Base-by-base conservation (phyloP, 2,888 invertebrate genomes). In the Sphaeridia pumilis region DNA sequence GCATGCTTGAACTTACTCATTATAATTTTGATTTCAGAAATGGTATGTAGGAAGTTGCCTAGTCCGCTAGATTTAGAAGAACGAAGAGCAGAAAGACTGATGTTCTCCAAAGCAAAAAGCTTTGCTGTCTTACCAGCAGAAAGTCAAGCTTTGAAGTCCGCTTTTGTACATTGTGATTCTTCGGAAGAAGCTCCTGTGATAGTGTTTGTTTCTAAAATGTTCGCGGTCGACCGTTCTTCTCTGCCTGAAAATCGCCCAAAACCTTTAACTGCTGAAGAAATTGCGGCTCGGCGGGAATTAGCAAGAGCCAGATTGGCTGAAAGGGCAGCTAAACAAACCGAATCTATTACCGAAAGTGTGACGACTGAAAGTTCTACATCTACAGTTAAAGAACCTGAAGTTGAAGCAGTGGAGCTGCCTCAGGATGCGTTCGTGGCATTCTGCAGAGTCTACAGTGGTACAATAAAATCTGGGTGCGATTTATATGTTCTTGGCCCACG, bases 381-480 rank as follows among this genome's bases (percentile, higher is more conserved):
- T 17, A 5, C 7, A 38, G 17, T 5, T 14, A 5, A 14, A 17
- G 20, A 17, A 12, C 12, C 12, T 14, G 7, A 1, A 3, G 21
- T 17, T n/a, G 42, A 31, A 10, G 21, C 42, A 36, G 70, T 73
- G 36, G 60, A n/a, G n/a, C n/a, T 68, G 5, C 3, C 5, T 4
- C 41, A 42, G 45, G 78, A 81, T 56, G 79, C 79, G 38, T 85
- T 94, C 68, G 76, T 97, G 59, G 95, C 90, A 1, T 89, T 97
- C 73, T 92, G 92, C 20, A 78, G 95, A 67, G 78, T 97, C 28
- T 95, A 88, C 70, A 90, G 90, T 69, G 95, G 97, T 2, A 83
- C 78, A 49, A 70, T 95, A 31, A 79, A 70, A 60, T 76, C 75
- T 64, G 90, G 89, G 5, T 80, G 83, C 66, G 79, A 80, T 67